Evolutionary conservation across 2,888 invertebrate genomes (phyloP), one percentile per base, ranked within the genome.

Genomic region (Drosophila borborema): DNA sequence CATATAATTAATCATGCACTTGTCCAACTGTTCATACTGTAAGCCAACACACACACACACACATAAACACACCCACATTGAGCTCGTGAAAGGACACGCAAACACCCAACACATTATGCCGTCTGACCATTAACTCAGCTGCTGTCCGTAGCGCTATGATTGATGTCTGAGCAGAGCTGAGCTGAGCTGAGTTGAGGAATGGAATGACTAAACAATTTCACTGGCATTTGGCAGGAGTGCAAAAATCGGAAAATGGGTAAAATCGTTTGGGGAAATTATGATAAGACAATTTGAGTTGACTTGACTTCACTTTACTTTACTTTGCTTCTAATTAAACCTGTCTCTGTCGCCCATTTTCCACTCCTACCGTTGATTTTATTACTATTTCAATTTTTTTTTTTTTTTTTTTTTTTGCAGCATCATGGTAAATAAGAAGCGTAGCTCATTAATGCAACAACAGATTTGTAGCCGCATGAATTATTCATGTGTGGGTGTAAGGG

Each of bases 1-100:
- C 85, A 85, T 87, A 89, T 86, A 86, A 86, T 86, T 86, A 86
- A 89, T 86, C 86, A 89, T 89, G 88, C 86, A 89, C 86, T 86
- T 86, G 90, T 89, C 90, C 69, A 74, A 77, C 71, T 45, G 81
- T 73, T 64, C 72, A 72, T 81, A 67, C 66, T 62, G 20, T 12
- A 18, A 34, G 34, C 23, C 18, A 45, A 28, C 53, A 67, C 62
- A 34, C 53, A 67, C 60, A 56, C 49, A 59, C 40, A 58, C 34
- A 34, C 56, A 64, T 60, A 59, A 34, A 63, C 41, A 61, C 45
- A 38, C 40, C 20, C 16, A 56, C 18, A 59, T 34, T 31, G 20
- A 43, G 43, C 20, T 16, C 53, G 55, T 34, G 59, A 49, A 38
- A 82, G 79, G 83, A 83, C 86, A 82, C 88, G 82, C 74, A 85